Evolutionary conservation across 2,888 invertebrate species (phyloP).

Genomic region (Drosophila mimetica): DNA sequence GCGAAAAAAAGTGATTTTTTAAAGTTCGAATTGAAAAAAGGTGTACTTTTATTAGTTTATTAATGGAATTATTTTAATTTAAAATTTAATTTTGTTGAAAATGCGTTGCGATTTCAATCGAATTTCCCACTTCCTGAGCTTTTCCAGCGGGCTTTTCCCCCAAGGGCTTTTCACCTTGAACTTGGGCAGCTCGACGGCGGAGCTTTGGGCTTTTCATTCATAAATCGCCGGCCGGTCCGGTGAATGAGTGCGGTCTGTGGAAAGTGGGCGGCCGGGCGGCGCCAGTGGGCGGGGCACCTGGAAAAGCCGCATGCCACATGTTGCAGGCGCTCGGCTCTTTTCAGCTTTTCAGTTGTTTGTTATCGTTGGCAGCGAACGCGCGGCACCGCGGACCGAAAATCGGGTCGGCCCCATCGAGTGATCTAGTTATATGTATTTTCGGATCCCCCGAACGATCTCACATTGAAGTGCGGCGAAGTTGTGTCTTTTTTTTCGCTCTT

Average conservation of each 20-base stretch:
- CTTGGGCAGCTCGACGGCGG: slow-evolving; percentile 35
- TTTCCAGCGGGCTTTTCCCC: slow-evolving; percentile 14
- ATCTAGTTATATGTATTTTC: slow-evolving; percentile 1
- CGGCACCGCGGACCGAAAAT: slow-evolving; percentile 49
- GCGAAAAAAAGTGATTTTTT: no score
- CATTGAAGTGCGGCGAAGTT: slow-evolving; percentile 17
- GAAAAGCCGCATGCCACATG: slow-evolving; percentile 54
- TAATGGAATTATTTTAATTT: no score
- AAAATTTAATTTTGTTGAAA: no score
- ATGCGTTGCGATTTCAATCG: no score
- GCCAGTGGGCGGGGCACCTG: slow-evolving; percentile 6
- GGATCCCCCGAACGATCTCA: slow-evolving; percentile 19
- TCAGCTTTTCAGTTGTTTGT: slow-evolving; percentile 66
- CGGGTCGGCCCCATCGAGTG: background rate
- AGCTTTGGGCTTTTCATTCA: slow-evolving; percentile 64
- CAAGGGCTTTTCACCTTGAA: slow-evolving; percentile 58
- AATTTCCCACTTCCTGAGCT: slow-evolving; percentile 1
- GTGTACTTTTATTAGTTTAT: no score
- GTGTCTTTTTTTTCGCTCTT: background rate
- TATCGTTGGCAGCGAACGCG: slow-evolving; percentile 72
- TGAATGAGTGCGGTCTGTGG: slow-evolving; percentile 40
- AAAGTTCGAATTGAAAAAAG: no score
- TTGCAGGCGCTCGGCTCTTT: slow-evolving; percentile 60
- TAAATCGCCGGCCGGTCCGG: slow-evolving; percentile 43
- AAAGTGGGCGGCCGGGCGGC: background rate